Conservation (phyloP, 2,797 vertebrate species). For the Typhlichthys subterraneus region DNA sequence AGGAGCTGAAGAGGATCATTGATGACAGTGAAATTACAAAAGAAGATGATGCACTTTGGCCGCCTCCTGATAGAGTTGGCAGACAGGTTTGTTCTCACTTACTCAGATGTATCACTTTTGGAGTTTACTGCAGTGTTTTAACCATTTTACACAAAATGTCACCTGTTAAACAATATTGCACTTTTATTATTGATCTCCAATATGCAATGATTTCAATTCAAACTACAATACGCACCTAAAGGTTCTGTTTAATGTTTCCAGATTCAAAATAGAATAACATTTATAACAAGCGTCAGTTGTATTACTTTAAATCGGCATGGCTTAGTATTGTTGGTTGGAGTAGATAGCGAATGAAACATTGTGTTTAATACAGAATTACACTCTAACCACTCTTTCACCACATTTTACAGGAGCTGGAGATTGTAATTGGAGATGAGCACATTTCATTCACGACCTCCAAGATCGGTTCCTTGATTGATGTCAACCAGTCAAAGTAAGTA, state of each 20-base stretch:
- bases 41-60: constrained; percentile 97
- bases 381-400: background rate
- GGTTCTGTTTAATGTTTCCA: no score
- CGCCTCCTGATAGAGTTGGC: constrained; percentile 94
- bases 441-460: constrained; percentile 99
- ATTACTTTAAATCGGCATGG: background rate
- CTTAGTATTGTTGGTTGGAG: background rate
- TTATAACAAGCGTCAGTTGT: no score
- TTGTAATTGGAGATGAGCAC: constrained; percentile 97
- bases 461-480: constrained; percentile 98
- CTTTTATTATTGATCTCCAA: no score
- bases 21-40: constrained; percentile 99
- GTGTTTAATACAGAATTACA: no score
- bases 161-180: no score
- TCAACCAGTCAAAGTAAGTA: constrained; percentile 98
- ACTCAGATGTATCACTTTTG: no score
- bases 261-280: no score
- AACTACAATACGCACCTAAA: no score
- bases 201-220: no score
- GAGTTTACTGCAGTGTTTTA: no score
- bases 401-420: constrained; percentile 89
- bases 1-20: constrained; percentile 97
- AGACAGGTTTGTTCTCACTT: constrained; percentile 82
- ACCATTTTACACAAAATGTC: no score
- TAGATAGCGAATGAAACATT: background rate